phyloP scores from a whole-genome alignment of 2,113 vertebrate genomes.

The Calidris pygmaea region DNA sequence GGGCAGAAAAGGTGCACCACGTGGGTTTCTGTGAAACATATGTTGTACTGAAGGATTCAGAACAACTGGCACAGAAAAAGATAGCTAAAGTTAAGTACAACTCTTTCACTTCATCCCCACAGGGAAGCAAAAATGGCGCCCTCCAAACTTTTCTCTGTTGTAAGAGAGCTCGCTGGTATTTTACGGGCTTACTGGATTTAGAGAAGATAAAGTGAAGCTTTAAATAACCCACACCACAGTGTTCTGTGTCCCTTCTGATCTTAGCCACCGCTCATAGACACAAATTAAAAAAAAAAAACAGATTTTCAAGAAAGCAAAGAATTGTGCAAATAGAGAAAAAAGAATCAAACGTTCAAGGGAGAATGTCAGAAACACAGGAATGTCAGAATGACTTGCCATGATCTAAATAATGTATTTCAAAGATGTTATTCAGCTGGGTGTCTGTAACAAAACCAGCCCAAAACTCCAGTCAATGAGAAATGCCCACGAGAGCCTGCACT shows the following conservation, averaged over 20 bases:
- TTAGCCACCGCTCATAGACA: not conserved
- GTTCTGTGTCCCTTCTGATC: not conserved
- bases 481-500: accelerated
- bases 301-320: not conserved
- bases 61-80: not conserved
- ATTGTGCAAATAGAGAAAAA: not conserved
- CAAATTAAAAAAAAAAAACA: not conserved
- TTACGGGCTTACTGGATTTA: not conserved
- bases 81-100: not conserved
- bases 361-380: not conserved
- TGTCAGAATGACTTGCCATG: not conserved
- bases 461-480: not conserved
- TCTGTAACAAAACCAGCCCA: not conserved
- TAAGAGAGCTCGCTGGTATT: not conserved
- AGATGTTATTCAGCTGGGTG: not conserved
- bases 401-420: not conserved
- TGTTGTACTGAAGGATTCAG: not conserved
- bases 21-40: not conserved
- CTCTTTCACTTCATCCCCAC: not conserved
- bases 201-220: not conserved
- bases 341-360: not conserved
- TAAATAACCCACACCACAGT: not conserved
- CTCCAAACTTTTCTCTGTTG: not conserved
- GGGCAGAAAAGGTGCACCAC: not conserved
- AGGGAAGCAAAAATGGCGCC: not conserved